Evolutionary conservation across 2,888 invertebrate species (phyloP), one percentile per base, ranked within the genome.

Genomic region (Plebejus argus): DNA sequence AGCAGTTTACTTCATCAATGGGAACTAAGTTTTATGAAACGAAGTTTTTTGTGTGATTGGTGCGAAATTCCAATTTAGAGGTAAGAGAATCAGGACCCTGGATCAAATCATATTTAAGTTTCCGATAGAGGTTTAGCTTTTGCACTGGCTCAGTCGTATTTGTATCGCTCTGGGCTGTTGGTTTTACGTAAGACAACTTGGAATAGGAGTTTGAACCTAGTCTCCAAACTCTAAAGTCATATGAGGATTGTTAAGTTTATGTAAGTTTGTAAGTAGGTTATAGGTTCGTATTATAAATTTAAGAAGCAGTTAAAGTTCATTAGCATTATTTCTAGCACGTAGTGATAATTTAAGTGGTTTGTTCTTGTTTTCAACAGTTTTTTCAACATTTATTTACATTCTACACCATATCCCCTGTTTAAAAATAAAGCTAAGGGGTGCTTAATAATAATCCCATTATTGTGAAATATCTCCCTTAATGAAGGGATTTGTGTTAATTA

Each of bases 91-190:
- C 53, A 53, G 53, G 53, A 53, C 18, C 53, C 53, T 1, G 49
- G 45, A 72, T 72, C 23, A 49, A 72, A 72, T 72, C 23, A 23
- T 72, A 49, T 72, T 72, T 72, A 72, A 49, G 72, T 72, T 72
- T 45, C 72, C 45, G 45, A 49, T 49, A 72, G 15, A 49, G 49
- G 23, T 72, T 72, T 7, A 71, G 45, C 71, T 71, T 71, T 71
- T 72, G 39, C 23, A 72, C 23, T 23, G 45, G 45, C 5, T 72
- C 45, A 45, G 33, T 18, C 33, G 70, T 39, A 71, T 71, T 71
- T 71, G 71, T 71, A 71, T 71, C n/a, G 71, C 71, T 39, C 20
- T 39, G 20, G 71, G 71, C 18, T 39, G 45, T 72, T 72, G 49
- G 15, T 71, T n/a, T 45, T 18, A 71, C 49, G 45, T 72, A 23